These are phyloP conservation scores for Thoracochromis brauschi DNA, from an alignment of 2,113 vertebrate genomes.

Conservation along the genomic window DNA sequence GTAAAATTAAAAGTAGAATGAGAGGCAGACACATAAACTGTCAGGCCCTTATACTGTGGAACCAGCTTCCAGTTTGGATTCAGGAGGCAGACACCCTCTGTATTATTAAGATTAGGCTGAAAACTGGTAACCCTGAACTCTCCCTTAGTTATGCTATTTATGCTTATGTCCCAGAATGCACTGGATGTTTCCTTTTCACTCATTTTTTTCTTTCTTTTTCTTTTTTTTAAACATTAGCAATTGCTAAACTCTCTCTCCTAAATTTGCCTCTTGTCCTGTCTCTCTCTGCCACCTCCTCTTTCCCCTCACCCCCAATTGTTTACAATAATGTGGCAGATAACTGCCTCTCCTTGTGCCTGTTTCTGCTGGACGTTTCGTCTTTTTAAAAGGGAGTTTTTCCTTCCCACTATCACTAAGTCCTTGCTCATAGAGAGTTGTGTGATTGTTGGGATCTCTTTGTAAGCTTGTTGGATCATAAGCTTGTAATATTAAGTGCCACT, in stretches of 20 bases:
- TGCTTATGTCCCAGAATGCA: not conserved
- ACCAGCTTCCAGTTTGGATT: not conserved
- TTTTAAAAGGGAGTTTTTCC: not conserved
- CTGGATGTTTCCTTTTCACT: not conserved
- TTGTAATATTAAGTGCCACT: not conserved
- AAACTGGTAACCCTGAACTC: not conserved
- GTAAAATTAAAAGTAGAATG: not conserved
- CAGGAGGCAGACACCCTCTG: not conserved
- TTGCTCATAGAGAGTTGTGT: not conserved
- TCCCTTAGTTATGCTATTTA: not conserved
- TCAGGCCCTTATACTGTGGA: not conserved
- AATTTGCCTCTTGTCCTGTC: not conserved
- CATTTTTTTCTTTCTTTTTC: not conserved
- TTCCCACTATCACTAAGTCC: not conserved
- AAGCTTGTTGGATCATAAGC: not conserved
- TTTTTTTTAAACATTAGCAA: not conserved
- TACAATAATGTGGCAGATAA: not conserved
- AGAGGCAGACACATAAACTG: not conserved
- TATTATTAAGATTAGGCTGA: not conserved
- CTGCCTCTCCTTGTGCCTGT: accelerated
- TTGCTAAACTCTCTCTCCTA: not conserved
- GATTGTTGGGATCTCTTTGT: not conserved
- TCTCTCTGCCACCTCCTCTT: not conserved
- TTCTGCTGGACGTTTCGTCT: not conserved
- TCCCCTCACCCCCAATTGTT: not conserved